Conservation (phyloP, 2,113 vertebrate genomes). For the Urocitellus parryii region DNA sequence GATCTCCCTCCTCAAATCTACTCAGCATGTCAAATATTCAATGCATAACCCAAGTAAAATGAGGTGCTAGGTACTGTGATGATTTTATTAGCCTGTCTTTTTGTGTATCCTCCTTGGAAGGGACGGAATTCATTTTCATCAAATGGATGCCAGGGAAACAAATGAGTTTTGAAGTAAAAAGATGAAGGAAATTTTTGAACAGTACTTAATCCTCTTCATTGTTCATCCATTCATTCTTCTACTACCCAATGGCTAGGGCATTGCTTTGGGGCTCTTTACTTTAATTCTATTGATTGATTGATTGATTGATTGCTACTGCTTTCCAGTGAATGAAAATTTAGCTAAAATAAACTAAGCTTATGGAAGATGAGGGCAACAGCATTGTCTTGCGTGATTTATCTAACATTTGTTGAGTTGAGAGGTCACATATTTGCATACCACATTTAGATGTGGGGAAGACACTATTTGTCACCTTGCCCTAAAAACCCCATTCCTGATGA, state of each 20-base stretch:
- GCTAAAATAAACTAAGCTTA: neutral
- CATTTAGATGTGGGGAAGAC: neutral
- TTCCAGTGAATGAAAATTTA: neutral
- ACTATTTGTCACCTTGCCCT: neutral
- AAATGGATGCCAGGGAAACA: neutral
- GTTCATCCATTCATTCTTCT: neutral
- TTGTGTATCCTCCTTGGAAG: neutral
- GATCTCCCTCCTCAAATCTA: constrained; percentile 19
- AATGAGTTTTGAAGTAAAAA: constrained; percentile 32
- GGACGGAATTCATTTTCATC: neutral
- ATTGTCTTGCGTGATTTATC: neutral
- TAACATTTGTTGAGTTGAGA: neutral
- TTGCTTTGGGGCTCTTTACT: neutral
- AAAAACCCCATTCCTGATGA: neutral
- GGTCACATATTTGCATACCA: neutral
- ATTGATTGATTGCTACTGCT: neutral
- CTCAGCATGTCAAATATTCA: neutral
- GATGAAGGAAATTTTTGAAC: neutral
- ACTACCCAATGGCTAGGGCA: neutral
- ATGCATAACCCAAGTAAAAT: neutral
- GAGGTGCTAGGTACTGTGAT: no score
- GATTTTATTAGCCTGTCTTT: neutral
- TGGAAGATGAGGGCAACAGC: neutral
- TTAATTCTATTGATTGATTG: neutral
- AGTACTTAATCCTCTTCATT: neutral